Evolutionary conservation across 1,140 invertebrate genomes (phyloP), one percentile per base, ranked within the genome.

Genomic region (Antheraea pernyi): DNA sequence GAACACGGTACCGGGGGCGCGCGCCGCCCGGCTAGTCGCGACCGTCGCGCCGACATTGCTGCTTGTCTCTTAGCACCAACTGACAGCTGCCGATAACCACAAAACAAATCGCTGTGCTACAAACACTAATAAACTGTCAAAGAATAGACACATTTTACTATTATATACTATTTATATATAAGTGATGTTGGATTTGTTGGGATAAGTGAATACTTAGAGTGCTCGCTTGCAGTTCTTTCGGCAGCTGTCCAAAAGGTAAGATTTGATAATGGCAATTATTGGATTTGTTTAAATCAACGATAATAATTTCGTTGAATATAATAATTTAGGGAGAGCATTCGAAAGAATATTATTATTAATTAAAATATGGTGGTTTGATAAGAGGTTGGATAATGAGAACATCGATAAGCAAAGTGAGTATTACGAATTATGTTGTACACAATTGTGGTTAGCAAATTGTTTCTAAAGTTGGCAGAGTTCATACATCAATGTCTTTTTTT

Each of bases 161-260:
- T 53, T n/a, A n/a, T 16, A 53, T 16, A 53, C 16, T 53, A 42
- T 42, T 42, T 42, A 42, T 16, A 13, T 16, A 53, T 53, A 53
- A 53, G 46, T 53, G 46, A 53, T 6, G 46, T 53, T 53, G 46
- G 46, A 53, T 53, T 53, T 53, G 16, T n/a, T 53, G 46, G 46
- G 11, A 53, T 53, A 53, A 9, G 11, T 53, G 13, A 16, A 16
- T 13, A 53, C 13, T 53, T 53, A 13, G 7, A 7, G 46, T 61
- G 19, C 6, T 30, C 19, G 60, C 22, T 81, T 81, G 83, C 75
- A 83, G 76, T 73, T 79, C 77, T 70, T 80, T 77, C 75, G 86
- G 85, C 80, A 78, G 87, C 83, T 86, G 86, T 85, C 72, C 77
- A 80, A 78, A 85, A 74, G 86, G 88, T 90, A 80, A 88, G 87